Base-by-base conservation (phyloP, 2,797 vertebrate species). In the Phataginus tetradactyla region DNA sequence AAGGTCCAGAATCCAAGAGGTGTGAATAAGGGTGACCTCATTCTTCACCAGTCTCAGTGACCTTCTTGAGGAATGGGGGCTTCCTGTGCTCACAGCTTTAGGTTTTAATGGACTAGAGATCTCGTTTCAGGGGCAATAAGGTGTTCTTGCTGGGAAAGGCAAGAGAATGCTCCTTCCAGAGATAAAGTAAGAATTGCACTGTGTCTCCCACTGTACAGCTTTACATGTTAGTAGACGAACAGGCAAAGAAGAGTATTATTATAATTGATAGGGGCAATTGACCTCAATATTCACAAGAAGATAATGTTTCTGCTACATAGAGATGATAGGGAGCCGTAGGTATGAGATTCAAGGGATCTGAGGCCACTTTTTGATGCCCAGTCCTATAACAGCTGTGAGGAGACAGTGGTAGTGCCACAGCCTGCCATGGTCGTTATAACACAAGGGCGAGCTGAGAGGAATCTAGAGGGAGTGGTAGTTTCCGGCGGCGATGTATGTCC, bases 401-500 rank as follows among this genome's bases (percentile, higher is more conserved):
- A 39, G 6, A 14, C 20, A 34, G 13, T 17, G 84, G 9, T 34
- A 49, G 27, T 5, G 11, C 27, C 1, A 17, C 4, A 80, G 8
- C 7, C 49, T 49, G 37, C 45, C 34, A 39, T 69, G 14, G 6
- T 27, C 23, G 17, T 42, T 25, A 3, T 4, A 29, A 23, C 23
- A 2, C 34, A 1, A 12, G 5, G 1, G 18, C 4, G 18, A 37
- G 27, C 29, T 23, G 13, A 25, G 6, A 18, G 17, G 39, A 72
- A 55, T 61, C 55, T 61, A 59, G 34, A 63, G 9, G 3, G 1
- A 2, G 1, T 66, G 10, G 37, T 7, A 37, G 20, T 81, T 11
- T 23, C 59, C 59, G 4, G 5, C 11, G 7, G 11, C 4, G 15
- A 51, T 11, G 0, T 18, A 1, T 11, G 12, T 20, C 6, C 25